These are phyloP conservation scores for Protonemura montana DNA, from an alignment of 2,888 invertebrate genomes.

Conservation along the genomic window DNA sequence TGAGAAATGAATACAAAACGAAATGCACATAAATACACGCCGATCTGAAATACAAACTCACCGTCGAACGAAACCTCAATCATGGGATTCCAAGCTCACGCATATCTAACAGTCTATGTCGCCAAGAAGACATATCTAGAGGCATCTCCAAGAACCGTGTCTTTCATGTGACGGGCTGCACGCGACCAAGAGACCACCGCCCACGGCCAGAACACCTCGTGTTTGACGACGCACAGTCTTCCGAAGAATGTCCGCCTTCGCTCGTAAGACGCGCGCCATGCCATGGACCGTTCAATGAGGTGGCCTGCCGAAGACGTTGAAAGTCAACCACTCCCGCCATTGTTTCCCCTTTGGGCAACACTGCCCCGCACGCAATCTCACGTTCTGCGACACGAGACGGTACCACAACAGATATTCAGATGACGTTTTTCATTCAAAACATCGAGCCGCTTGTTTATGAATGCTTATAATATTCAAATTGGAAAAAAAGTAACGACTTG, in stretches of 20 bases:
- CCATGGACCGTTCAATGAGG: too few relatives aligned
- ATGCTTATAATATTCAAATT: slow-evolving; percentile 33
- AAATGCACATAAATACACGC: background rate
- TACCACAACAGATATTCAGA: slow-evolving; percentile 14
- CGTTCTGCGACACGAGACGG: background rate
- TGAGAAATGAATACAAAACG: background rate
- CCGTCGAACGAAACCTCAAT: background rate
- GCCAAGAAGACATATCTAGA: background rate
- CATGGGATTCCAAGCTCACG: background rate
- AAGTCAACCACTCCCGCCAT: slow-evolving; percentile 35
- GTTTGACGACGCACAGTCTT: background rate
- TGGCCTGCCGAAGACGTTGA: background rate
- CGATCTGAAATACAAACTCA: background rate
- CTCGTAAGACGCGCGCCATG: background rate
- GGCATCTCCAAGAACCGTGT: background rate
- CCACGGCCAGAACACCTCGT: background rate
- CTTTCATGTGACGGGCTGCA: background rate
- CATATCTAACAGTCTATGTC: background rate
- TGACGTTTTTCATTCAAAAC: slow-evolving; percentile 40
- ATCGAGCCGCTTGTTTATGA: background rate
- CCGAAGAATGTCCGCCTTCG: background rate
- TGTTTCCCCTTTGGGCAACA: slow-evolving; percentile 24
- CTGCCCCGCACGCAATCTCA: background rate
- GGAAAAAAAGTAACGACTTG: slow-evolving; percentile 18
- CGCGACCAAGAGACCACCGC: background rate